phyloP scores from a whole-genome alignment of 2,113 vertebrate genomes.

The Rhombomys opimus region DNA sequence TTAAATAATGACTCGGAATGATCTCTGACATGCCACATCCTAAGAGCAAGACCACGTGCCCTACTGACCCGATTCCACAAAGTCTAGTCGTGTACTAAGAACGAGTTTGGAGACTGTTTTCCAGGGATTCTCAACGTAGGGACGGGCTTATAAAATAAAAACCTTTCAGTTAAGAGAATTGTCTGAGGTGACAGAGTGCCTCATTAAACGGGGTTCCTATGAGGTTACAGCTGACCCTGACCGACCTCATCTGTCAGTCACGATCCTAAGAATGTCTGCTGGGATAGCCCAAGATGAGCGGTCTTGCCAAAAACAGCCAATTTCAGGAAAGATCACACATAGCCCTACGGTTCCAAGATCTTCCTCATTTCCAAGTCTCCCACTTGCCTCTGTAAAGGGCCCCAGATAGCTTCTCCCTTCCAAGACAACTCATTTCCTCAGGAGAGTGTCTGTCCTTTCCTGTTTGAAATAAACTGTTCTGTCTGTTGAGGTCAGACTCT shows the following conservation, averaged over 20 bases:
- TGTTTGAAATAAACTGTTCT: not conserved
- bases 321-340: not conserved
- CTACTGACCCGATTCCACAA: conserved; percentile 28
- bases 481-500: not conserved
- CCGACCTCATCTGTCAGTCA: not conserved
- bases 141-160: not conserved
- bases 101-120: conserved; percentile 21
- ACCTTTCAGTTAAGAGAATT: not conserved
- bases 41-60: conserved; percentile 8
- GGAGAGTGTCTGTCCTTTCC: not conserved
- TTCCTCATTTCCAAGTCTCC: not conserved
- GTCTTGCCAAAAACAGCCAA: not conserved
- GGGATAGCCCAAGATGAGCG: not conserved
- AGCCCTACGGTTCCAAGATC: not conserved
- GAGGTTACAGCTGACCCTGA: not conserved
- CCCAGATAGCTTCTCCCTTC: not conserved
- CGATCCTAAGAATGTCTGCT: not conserved
- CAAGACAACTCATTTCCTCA: not conserved
- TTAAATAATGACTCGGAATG: conserved; percentile 40
- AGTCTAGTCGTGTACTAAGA: conserved; percentile 39
- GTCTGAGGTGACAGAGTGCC: not conserved
- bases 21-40: conserved; percentile 43
- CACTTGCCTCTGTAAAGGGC: not conserved
- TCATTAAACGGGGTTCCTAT: not conserved
- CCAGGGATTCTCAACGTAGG: conserved; percentile 27